A percentile compares a stretch with the other conserved stretches of the same genome.
Conservation (phyloP, 92 coral and sea anemone species). For the Meandrina meandrites region DNA sequence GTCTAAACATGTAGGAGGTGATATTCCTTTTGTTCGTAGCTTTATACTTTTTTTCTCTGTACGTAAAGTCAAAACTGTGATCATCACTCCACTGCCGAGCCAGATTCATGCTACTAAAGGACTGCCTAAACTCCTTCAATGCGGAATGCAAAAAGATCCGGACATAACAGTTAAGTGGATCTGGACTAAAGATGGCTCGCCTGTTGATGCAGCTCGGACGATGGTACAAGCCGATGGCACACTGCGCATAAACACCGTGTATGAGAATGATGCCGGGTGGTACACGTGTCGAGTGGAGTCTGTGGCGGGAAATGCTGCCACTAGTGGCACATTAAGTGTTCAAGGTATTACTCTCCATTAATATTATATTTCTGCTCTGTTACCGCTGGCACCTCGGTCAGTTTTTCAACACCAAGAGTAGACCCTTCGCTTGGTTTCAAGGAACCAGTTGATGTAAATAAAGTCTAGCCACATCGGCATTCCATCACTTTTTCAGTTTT, state of each 20-base stretch:
- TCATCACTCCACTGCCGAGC: conserved; percentile 65
- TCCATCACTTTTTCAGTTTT: no score
- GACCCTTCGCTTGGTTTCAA: no score
- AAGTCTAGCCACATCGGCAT: no score
- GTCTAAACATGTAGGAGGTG: not conserved
- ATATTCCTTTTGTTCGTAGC: no score
- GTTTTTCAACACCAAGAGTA: no score
- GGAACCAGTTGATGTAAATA: no score
- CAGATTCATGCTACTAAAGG: conserved; percentile 82
- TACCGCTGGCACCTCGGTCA: no score
- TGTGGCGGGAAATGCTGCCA: conserved; percentile 83
- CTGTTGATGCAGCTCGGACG: conserved; percentile 56
- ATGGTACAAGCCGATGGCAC: conserved; percentile 70
- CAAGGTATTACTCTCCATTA: conserved; percentile 59
- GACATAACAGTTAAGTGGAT: conserved; percentile 61
- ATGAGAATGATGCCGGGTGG: conserved; percentile 78
- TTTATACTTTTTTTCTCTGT: not conserved
- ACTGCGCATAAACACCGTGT: conserved; percentile 69
- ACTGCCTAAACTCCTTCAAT: conserved; percentile 50
- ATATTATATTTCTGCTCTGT: no score
- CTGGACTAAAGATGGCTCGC: conserved; percentile 83
- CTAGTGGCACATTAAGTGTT: conserved; percentile 79
- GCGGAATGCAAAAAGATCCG: conserved; percentile 78
- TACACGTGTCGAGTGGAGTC: conserved; percentile 86
- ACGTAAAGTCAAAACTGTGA: conserved; percentile 63